These are phyloP conservation scores for Caenorhabditis sp. DNA, from an alignment of 2,888 invertebrate species.

Conservation along the genomic window DNA sequence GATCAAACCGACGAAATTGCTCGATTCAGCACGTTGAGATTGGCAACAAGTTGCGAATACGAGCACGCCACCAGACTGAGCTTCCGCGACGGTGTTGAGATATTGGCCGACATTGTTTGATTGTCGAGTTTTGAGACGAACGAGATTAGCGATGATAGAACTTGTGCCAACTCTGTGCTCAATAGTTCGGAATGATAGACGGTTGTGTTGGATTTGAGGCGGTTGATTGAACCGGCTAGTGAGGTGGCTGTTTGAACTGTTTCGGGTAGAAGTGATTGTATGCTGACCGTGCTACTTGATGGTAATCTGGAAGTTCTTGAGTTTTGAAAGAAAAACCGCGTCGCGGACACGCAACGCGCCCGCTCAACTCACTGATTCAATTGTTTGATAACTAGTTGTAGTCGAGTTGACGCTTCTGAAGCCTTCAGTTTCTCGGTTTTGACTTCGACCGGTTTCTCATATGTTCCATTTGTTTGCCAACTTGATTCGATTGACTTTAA, in stretches of 20 bases:
- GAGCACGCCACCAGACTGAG: slow-evolving; percentile 27
- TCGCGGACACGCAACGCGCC: no score
- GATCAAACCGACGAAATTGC: slow-evolving; percentile 19
- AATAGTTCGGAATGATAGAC: slow-evolving; percentile 28
- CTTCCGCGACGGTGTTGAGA: slow-evolving; percentile 30
- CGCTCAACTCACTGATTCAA: slow-evolving; percentile 23
- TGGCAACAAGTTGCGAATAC: slow-evolving; percentile 30
- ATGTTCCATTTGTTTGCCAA: neutral
- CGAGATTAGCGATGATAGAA: slow-evolving; percentile 18
- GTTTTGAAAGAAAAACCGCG: neutral
- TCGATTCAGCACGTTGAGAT: slow-evolving; percentile 28
- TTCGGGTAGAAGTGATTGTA: slow-evolving; percentile 19
- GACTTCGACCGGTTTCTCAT: slow-evolving; percentile 6
- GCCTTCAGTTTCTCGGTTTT: slow-evolving; percentile 18
- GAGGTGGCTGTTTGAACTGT: slow-evolving; percentile 14
- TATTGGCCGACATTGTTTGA: slow-evolving; percentile 23
- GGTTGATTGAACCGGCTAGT: slow-evolving; percentile 10
- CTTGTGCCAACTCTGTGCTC: slow-evolving; percentile 28
- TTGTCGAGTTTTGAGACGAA: slow-evolving; percentile 31
- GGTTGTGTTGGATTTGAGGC: slow-evolving; percentile 11
- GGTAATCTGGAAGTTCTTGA: slow-evolving; percentile 18
- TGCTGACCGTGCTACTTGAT: slow-evolving; percentile 7
- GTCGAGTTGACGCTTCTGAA: slow-evolving; percentile 17
- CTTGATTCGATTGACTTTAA: slow-evolving; percentile 22
- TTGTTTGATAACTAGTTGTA: slow-evolving; percentile 20